Conservation (phyloP, 1,140 invertebrate species). For the Rhopalosiphum maidis region DNA sequence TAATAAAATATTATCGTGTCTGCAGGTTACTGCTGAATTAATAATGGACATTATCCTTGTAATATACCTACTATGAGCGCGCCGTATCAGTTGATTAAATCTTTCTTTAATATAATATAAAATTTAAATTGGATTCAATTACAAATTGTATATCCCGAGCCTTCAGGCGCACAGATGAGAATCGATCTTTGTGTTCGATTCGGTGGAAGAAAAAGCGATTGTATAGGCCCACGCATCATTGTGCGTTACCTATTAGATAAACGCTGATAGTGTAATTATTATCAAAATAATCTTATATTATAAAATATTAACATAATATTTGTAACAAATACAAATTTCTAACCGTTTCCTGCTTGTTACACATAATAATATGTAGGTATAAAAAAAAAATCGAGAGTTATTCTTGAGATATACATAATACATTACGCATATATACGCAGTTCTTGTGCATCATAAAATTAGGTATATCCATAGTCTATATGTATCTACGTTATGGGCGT, state of each 20-base stretch:
- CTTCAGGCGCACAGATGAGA: not conserved
- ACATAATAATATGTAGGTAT: not conserved
- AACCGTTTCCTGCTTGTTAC: not conserved
- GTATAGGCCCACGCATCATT: constrained; percentile 39
- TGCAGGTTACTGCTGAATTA: constrained; percentile 11
- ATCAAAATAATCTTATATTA: not conserved
- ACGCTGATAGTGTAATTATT: constrained; percentile 23
- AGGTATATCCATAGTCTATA: not conserved
- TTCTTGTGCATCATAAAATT: not conserved
- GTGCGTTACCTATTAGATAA: not conserved
- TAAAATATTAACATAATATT: not conserved
- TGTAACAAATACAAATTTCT: constrained; percentile 5
- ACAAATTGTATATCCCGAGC: not conserved
- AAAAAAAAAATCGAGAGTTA: not conserved
- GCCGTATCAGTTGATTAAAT: constrained; percentile 25
- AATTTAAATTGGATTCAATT: constrained; percentile 52
- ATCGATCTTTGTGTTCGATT: not conserved
- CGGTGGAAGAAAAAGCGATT: constrained; percentile 17
- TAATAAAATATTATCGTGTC: not conserved
- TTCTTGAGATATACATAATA: not conserved
- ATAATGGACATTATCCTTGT: not conserved
- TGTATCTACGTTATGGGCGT: not conserved
- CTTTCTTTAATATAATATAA: not conserved
- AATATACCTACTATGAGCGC: not conserved
- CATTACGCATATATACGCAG: not conserved